Percentiles rank a stretch among this genome's conserved stretches.
phyloP scores from a whole-genome alignment of 2,888 invertebrate species.

The Heliconius sara region DNA sequence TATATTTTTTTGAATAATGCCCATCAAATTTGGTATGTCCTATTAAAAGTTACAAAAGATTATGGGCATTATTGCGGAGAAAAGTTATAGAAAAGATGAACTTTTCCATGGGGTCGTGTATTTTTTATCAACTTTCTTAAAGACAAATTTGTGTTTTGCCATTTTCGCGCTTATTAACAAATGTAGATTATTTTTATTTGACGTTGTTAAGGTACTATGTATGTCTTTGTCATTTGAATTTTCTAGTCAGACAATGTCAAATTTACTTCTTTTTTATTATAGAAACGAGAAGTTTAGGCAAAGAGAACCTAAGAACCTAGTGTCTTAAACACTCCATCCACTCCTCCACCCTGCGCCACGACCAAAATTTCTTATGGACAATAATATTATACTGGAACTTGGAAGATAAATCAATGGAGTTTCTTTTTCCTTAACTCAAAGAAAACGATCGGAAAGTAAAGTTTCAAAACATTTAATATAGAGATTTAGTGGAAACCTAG shows the following conservation, averaged over 20 bases:
- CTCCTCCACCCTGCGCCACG: too few relatives aligned
- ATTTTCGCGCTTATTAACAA: slow-evolving; percentile 26
- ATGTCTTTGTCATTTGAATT: not conserved
- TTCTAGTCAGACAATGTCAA: not conserved
- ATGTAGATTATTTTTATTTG: slow-evolving; percentile 15
- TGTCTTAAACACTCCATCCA: too few relatives aligned
- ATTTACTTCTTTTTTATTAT: too few relatives aligned
- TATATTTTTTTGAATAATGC: slow-evolving; percentile 76
- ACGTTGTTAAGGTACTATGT: not conserved
- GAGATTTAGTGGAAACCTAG: slow-evolving; percentile 28
- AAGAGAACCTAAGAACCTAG: too few relatives aligned
- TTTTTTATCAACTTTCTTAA: slow-evolving; percentile 51
- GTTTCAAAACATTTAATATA: slow-evolving; percentile 34
- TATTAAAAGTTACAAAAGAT: slow-evolving; percentile 82
- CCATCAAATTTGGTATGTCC: slow-evolving; percentile 77
- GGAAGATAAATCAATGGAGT: not conserved
- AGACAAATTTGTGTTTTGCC: slow-evolving; percentile 20
- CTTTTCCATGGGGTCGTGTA: slow-evolving; percentile 70
- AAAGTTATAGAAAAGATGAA: slow-evolving; percentile 75
- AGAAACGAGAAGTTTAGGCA: not conserved
- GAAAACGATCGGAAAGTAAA: slow-evolving; percentile 22
- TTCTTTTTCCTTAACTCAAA: not conserved
- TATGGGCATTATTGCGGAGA: slow-evolving; percentile 78
- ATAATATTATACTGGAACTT: not conserved
- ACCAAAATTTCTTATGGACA: not conserved